phyloP scores from a whole-genome alignment of 1,140 invertebrate genomes.

The Ceratosolen fusciceps region DNA sequence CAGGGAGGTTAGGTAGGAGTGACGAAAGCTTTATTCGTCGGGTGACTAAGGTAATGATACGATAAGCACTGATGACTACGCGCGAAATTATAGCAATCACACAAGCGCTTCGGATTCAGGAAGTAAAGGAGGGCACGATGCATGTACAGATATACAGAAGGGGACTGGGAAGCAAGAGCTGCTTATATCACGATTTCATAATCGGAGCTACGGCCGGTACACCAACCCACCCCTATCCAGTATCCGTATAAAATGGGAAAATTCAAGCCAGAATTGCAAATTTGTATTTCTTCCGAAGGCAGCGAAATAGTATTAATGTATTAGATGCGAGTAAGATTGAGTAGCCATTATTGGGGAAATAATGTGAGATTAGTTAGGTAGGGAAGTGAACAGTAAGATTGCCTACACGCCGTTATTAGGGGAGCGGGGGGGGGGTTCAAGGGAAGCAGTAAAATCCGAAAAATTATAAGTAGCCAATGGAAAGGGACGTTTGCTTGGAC shows the following conservation, averaged over 20 bases:
- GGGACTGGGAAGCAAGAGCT: not conserved
- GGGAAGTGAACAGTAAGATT: not conserved
- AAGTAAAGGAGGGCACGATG: not conserved
- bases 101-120: not conserved
- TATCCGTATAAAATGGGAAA: not conserved
- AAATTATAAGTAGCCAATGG: no score
- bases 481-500: no score
- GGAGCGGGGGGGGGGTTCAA: no score
- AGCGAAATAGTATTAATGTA: conserved; percentile 2
- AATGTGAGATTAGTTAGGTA: not conserved
- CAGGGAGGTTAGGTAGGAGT: no score
- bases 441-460: no score
- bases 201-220: not conserved
- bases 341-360: not conserved
- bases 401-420: not conserved
- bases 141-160: not conserved
- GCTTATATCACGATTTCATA: not conserved
- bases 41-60: no score
- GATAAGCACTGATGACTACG: no score
- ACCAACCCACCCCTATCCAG: no score
- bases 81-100: not conserved
- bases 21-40: no score
- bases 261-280: not conserved
- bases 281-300: not conserved
- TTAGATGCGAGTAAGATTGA: not conserved